Base-by-base conservation (phyloP, 1,140 invertebrate genomes). In the Drosophila leontia region DNA sequence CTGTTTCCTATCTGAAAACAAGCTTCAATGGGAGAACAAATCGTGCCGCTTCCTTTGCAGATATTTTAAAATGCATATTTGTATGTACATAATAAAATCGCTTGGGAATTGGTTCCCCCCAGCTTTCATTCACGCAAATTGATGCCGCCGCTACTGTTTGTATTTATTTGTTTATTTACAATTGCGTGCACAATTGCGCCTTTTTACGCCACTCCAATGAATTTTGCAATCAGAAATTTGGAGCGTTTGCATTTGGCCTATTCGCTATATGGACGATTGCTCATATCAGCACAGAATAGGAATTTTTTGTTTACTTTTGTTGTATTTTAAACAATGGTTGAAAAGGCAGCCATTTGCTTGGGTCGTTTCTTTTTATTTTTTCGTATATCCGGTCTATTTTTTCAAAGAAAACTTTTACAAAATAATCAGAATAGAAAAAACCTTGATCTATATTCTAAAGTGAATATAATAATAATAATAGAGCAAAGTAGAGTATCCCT, bases 1-100 rank as follows among this genome's bases (percentile, higher is more conserved):
- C 84, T 88, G 85, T 90, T 88, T 60, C 78, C 51, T 80, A 69
- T 69, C 67, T 53, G 29, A 19, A 69, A 23, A 47, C 29, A 13
- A 50, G 29, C 29, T 75, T 58, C 58, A 75, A 63, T 50, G 34
- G 19, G 71, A 57, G 32, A 9, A 59, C 47, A 50, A 50, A 69
- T 45, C 41, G 12, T 23, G 42, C 7, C 13, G n/a, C 19, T 44
- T 51, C 15, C 35, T 23, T 32, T 39, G 11, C 15, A 11, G 34
- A 74, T 47, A 50, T 19, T 29, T 34, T 35, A 50, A 34, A 34
- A 51, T 17, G 26, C 26, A 32, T 13, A 44, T 37, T 29, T 6
- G 26, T 29, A 17, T 50, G 13, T 6, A 19, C 12, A 37, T 19
- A 55, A 39, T n/a, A n/a, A 23, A 39, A 39, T 65, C 39, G 37